Evolutionary conservation across 2,888 invertebrate genomes (phyloP).

Genomic region (Eledone cirrhosa): DNA sequence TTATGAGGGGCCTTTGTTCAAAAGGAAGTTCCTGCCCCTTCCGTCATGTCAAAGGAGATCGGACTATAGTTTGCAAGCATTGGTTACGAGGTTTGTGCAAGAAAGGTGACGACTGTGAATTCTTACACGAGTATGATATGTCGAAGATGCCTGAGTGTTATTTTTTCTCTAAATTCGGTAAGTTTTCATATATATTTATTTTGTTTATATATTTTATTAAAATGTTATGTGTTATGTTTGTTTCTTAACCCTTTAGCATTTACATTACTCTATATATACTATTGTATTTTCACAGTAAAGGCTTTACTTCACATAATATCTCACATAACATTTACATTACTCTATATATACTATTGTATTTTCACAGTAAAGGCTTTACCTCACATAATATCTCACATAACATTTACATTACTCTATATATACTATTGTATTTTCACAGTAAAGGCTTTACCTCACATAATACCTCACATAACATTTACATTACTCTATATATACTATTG

Average conservation of each 20-base stretch:
- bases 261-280: too few species aligned
- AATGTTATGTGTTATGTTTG: neutral
- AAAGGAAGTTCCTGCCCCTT: conserved; percentile 95
- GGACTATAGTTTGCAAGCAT: conserved; percentile 99
- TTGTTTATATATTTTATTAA: neutral
- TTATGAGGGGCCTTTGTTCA: conserved; percentile 75
- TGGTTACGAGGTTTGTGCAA: conserved; percentile 99
- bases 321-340: too few species aligned
- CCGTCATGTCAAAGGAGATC: conserved; percentile 94
- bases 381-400: too few species aligned
- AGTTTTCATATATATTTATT: conserved; percentile 54
- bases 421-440: too few species aligned
- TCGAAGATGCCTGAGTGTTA: conserved; percentile 99
- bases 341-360: too few species aligned
- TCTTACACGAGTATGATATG: conserved; percentile 99
- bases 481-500: too few species aligned
- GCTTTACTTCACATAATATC: too few species aligned
- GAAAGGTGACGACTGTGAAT: conserved; percentile 99
- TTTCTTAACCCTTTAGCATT: neutral
- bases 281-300: too few species aligned
- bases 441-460: too few species aligned
- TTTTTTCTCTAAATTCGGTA: conserved; percentile 96
- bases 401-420: too few species aligned
- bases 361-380: too few species aligned
- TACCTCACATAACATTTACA: too few species aligned